Base-by-base conservation (phyloP, 2,113 vertebrate species). In the Oxyura jamaicensis region DNA sequence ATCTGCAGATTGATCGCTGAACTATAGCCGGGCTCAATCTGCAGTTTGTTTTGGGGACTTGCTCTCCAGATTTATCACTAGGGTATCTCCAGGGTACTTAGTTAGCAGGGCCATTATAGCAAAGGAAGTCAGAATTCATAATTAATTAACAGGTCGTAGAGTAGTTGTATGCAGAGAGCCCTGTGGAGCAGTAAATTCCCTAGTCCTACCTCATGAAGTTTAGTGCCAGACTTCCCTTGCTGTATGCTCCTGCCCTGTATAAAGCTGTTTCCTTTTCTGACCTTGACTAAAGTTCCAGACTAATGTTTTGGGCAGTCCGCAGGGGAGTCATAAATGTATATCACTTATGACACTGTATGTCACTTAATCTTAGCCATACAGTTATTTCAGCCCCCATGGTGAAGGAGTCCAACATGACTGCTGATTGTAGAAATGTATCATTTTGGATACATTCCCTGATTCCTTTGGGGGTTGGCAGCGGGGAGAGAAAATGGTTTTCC, bases 61-160 rank as follows among this genome's bases (percentile, higher is more conserved):
- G n/a, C 28, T 84, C 39, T 92, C 19, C 65, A 92, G 29, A 83
- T 96, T 93, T 93, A 87, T 95, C 71, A 63, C 84, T 63, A 59
- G 31, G 8, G 76, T 78, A 52, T 90, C 78, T 96, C 58, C 83
- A 93, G 86, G 69, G 88, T 83, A 72, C 88, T 95, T 88, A 53
- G 55, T 84, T 92, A 89, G 76, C 52, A 68, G 76, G 36, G 85
- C 90, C 63, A 52, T 77, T 93, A 66, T 75, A 72, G 82, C 55
- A 88, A 68, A 91, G 91, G 93, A 95, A 95, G 93, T 95, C 93
- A 93, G 87, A 91, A 88, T 96, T 97, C 86, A 80, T 95, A 93
- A 96, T 95, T 97, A 93, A 96, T 96, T 96, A 97, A 95, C 95
- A 94, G 88, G 63, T 96, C 11, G 0, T 95, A 90, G 94, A 94